Base-by-base conservation (phyloP, 2,113 vertebrate genomes). In the Pseudolaguvia tuberculata region DNA sequence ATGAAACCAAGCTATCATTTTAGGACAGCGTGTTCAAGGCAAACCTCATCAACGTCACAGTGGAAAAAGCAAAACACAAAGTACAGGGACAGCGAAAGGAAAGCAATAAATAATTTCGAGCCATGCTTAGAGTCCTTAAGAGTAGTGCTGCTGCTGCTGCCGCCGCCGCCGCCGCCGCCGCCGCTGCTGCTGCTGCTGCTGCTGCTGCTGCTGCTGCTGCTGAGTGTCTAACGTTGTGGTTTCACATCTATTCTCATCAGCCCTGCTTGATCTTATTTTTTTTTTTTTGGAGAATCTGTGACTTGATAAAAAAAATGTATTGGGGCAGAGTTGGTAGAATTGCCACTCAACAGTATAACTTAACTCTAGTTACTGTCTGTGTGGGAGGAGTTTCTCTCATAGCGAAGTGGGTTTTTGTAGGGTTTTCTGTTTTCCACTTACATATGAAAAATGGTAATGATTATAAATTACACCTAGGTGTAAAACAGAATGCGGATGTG, bases 51-150 rank as follows among this genome's bases (percentile, higher is more conserved):
- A 55, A 53, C 7, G 27, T 55, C 63, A 68, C 51, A 48, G 5
- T 68, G 63, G 73, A 75, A 75, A 75, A 68, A 75, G 52, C 25
- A 35, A 50, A 68, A 56, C 42, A 23, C 48, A 35, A 31, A 42
- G 59, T 48, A 53, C 71, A n/a, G 57, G 47, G 45, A 62, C 57
- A 35, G 20, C 6, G 10, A 48, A n/a, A n/a, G 18, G 25, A 25
- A 50, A 70, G 20, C 29, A 1, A 53, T 70, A 50, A 70, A 11
- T 69, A 27, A 69, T 52, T 69, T 69, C 12, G 2, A 52, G 66
- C 66, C 52, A 48, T 69, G 66, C 27, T 69, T 53, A n/a, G 31
- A 5, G 50, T 69, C 25, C 66, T 52, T 25, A 69, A 8, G 5
- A 35, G 18, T n/a, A n/a, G n/a, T n/a, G n/a, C n/a, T n/a, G n/a